Base-by-base conservation (phyloP, 1,140 invertebrate species). In the Euura saliciscinereae region DNA sequence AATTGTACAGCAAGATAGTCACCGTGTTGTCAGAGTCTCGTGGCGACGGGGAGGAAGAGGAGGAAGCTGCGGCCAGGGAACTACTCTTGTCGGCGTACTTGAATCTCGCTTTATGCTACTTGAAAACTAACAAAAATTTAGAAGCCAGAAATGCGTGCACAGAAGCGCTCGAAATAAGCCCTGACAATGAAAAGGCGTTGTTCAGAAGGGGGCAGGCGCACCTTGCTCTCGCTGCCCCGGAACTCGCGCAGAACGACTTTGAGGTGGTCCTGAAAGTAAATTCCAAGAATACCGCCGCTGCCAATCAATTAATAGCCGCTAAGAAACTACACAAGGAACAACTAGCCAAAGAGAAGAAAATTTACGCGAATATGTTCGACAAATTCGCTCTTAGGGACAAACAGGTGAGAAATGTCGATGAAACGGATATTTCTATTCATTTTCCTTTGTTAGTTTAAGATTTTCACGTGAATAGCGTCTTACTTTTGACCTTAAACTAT, bases 361-460 rank as follows among this genome's bases (percentile, higher is more conserved):
- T 96, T 8, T 99, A 98, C 86, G 93, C 93, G 2, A 97, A 97
- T 83, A 98, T 99, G 96, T 99, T 99, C 83, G 92, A 95, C 75
- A 95, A 95, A 85, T 94, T 96, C 87, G 94, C 94, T 2, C 91
- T 93, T 79, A 90, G 91, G 83, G 94, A 96, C 85, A 91, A 91
- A 85, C 91, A 95, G 92, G 94, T 84, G 73, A 73, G 74, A 80
- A 77, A 75, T 13, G 13, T 59, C 4, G 45, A 7, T 44, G 6
- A 45, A 66, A 28, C 28, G 43, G 45, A 28, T 11, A 74, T 65
- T 68, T 65, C n/a, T 75, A 75, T 74, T 66, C 77, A 75, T 78
- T 76, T 76, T 45, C 13, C 44, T 45, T 13, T 70, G 11, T 71
- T 64, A 42, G 43, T n/a, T 69, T 8, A 68, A 70, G 6, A 59